Conservation (phyloP, 2,888 invertebrate genomes). For the Xestia ashworthii region DNA sequence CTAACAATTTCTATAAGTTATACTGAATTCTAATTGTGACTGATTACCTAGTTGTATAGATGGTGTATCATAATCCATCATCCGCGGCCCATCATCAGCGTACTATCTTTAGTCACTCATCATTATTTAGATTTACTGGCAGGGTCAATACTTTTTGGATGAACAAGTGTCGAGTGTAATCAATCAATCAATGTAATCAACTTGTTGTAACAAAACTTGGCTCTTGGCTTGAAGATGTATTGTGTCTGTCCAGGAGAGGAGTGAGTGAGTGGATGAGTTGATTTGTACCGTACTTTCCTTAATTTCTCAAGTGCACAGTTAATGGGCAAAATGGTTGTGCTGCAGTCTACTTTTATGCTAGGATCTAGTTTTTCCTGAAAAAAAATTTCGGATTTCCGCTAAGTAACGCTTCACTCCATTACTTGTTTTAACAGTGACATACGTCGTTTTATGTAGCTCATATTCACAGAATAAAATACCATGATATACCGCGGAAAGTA, state of each 20-base stretch:
- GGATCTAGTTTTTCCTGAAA: too few relatives aligned
- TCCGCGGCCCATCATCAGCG: too few relatives aligned
- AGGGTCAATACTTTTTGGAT: neutral
- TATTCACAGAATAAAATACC: neutral
- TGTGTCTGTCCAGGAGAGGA: neutral
- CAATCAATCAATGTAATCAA: too few relatives aligned
- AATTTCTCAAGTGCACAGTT: too few relatives aligned
- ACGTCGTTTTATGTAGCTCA: neutral
- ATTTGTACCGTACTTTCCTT: neutral
- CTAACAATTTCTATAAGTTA: neutral
- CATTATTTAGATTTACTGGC: neutral
- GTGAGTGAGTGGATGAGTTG: neutral
- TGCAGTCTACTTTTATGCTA: neutral
- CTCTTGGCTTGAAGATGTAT: neutral
- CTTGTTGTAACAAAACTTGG: neutral
- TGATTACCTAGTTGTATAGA: too few relatives aligned
- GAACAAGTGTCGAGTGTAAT: neutral
- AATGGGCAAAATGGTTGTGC: rapidly evolving
- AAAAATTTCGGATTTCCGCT: too few relatives aligned
- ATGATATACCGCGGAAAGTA: neutral
- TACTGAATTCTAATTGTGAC: neutral
- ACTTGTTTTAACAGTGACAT: neutral
- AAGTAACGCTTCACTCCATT: neutral
- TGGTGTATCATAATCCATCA: too few relatives aligned
- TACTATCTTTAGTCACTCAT: too few relatives aligned